Conservation (phyloP, 2,888 invertebrate species). For the Drosophila longiperda region DNA sequence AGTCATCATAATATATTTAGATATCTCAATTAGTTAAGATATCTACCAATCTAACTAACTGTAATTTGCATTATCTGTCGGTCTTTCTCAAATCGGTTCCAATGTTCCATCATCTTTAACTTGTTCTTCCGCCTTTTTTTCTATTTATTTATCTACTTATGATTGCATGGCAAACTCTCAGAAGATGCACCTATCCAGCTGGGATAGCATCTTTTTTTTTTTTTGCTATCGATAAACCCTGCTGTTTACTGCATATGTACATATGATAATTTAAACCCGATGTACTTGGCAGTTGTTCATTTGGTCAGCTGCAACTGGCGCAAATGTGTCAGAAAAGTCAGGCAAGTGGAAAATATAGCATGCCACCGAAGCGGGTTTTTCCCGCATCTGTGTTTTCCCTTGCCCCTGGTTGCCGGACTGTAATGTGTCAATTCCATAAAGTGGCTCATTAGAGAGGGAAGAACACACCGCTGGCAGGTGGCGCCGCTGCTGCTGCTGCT, state of each 20-base stretch:
- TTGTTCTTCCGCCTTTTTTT: neutral
- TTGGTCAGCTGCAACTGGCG: slow-evolving; percentile 25
- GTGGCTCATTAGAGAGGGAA: slow-evolving; percentile 72
- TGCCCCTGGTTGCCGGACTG: slow-evolving; percentile 75
- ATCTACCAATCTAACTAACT: neutral
- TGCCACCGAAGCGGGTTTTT: slow-evolving; percentile 17
- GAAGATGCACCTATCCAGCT: slow-evolving; percentile 50
- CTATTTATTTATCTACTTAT: slow-evolving; percentile 18
- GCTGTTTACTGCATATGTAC: slow-evolving; percentile 11
- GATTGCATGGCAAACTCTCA: slow-evolving; percentile 1
- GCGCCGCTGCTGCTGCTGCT: slow-evolving; percentile 19
- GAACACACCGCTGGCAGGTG: slow-evolving; percentile 18
- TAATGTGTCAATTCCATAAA: slow-evolving; percentile 81
- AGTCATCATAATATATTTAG: neutral
- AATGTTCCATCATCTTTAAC: neutral
- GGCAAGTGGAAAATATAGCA: slow-evolving; percentile 69
- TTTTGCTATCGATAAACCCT: slow-evolving; percentile 33
- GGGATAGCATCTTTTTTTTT: slow-evolving; percentile 31
- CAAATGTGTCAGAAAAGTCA: slow-evolving; percentile 67
- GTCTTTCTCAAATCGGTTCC: neutral
- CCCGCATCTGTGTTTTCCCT: neutral
- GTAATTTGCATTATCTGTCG: neutral
- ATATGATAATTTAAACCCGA: slow-evolving; percentile 27
- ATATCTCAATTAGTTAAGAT: neutral
- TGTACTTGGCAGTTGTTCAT: slow-evolving; percentile 32